Conservation (phyloP, 1,140 invertebrate species). For the Drosophila baimaii region DNA sequence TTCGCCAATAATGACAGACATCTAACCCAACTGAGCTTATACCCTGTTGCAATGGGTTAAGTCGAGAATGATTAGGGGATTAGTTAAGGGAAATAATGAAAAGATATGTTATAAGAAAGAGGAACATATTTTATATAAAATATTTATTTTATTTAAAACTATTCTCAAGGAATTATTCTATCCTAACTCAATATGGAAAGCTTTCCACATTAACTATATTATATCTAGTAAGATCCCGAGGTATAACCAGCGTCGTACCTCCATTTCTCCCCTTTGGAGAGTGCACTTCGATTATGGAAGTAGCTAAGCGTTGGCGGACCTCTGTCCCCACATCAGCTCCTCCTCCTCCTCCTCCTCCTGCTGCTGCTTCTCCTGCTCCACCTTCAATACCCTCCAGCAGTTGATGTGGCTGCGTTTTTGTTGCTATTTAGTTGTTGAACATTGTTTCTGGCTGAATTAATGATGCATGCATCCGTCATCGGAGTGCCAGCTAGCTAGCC, state of each 20-base stretch:
- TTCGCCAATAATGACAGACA: conserved; percentile 20
- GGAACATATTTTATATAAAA: background rate
- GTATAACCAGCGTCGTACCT: background rate
- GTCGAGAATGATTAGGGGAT: too few species aligned
- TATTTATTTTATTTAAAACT: background rate
- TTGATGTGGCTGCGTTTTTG: conserved; percentile 20
- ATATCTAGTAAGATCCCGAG: too few species aligned
- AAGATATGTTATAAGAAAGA: too few species aligned
- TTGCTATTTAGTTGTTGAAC: conserved; percentile 49
- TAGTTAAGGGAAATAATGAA: background rate
- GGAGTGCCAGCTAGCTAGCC: conserved; percentile 47
- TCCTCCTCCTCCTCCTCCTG: background rate
- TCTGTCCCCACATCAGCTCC: conserved; percentile 20
- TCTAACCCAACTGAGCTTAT: conserved; percentile 20
- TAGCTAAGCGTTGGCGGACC: conserved; percentile 42
- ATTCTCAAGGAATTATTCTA: background rate
- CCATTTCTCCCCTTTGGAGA: background rate
- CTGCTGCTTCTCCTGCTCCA: background rate
- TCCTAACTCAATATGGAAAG: background rate
- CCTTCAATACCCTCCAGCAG: conserved; percentile 2
- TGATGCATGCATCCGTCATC: conserved; percentile 82
- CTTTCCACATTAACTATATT: background rate
- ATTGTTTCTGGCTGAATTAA: conserved; percentile 75
- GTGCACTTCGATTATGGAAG: conserved; percentile 56
- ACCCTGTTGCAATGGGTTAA: background rate